Base-by-base conservation (phyloP, 2,113 vertebrate species). In the Bolborhynchus lineola region DNA sequence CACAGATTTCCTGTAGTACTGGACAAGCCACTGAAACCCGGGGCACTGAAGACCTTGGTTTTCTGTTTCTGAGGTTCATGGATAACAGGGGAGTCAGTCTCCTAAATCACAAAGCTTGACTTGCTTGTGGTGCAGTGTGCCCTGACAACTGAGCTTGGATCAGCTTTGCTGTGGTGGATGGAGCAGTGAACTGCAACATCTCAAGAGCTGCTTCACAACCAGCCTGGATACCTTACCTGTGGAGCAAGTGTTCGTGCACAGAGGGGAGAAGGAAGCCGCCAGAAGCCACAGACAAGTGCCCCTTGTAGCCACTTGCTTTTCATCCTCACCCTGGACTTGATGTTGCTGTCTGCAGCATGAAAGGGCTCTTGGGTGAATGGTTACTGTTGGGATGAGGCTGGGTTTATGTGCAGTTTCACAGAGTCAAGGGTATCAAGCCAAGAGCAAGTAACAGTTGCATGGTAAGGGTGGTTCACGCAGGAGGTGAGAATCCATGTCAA, bases 221-320 rank as follows among this genome's bases (percentile, higher is more conserved):
- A 18, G 25, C 3, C 49, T 35, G 49, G 35, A 13, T 55, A 13
- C 29, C 29, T 75, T 42, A 82, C 47, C 62, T 82, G 21, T 19
- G 35, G 50, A 85, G 46, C 0, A 0, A 3, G 4, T 3, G 2
- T 68, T 80, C 46, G 4, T 39, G 37, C 49, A 44, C 70, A 8
- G 53, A 69, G 53, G 13, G 29, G 29, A 76, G 72, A 70, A 52
- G 59, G 39, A 91, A 44, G 42, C 74, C 49, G 37, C 24, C 1
- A 1, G 31, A 75, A 64, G 64, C 72, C 20, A n/a, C 55, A n/a
- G 55, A 15, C 33, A 59, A 57, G 10, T 4, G 24, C 44, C 33
- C 9, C 52, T 35, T 76, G 41, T 28, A 87, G 29, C 28, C 13
- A 28, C 17, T 52, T 57, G 49, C 41, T 80, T 88, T 92, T 72